A percentile compares a stretch with the other conserved stretches of the same genome.
Evolutionary conservation across 2,113 vertebrate species (phyloP).

Genomic region (Neotoma lepida): DNA sequence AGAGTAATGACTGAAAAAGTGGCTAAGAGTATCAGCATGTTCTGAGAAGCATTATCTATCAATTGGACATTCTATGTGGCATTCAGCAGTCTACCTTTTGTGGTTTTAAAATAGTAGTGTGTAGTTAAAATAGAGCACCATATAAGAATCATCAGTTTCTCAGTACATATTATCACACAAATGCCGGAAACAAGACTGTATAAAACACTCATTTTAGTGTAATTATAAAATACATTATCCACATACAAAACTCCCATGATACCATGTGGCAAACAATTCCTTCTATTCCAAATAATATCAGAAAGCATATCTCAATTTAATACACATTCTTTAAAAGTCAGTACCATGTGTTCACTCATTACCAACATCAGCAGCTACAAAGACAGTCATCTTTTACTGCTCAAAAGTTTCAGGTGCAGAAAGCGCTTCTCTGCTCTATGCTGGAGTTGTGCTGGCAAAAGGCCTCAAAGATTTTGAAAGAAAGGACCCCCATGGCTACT

Average conservation of each 20-base stretch:
- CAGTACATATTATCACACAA: conserved; percentile 16
- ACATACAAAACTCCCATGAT: conserved; percentile 1
- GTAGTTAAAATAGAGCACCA: background rate
- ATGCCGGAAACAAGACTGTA: background rate
- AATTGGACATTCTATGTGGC: conserved; percentile 16
- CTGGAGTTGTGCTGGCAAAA: conserved; percentile 69
- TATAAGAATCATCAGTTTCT: background rate
- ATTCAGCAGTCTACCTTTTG: background rate
- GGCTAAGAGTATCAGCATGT: background rate
- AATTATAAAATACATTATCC: conserved; percentile 45
- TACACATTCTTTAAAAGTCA: conserved; percentile 56
- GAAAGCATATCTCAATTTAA: conserved; percentile 56
- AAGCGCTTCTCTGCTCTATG: conserved; percentile 67
- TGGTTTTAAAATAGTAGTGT: conserved; percentile 58
- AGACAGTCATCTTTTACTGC: conserved; percentile 62
- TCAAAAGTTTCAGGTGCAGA: conserved; percentile 60
- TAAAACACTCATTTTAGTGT: conserved; percentile 47
- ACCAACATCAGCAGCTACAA: conserved; percentile 62
- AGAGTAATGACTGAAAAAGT: conserved; percentile 36
- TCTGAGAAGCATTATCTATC: conserved; percentile 35
- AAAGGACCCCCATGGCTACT: conserved; percentile 59
- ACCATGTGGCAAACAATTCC: background rate
- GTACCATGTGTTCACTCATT: conserved; percentile 41
- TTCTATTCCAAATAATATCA: conserved; percentile 57
- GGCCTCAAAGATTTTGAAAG: conserved; percentile 75